These are phyloP conservation scores for Eubucco bourcierii DNA, from an alignment of 2,113 vertebrate species.

Conservation along the genomic window DNA sequence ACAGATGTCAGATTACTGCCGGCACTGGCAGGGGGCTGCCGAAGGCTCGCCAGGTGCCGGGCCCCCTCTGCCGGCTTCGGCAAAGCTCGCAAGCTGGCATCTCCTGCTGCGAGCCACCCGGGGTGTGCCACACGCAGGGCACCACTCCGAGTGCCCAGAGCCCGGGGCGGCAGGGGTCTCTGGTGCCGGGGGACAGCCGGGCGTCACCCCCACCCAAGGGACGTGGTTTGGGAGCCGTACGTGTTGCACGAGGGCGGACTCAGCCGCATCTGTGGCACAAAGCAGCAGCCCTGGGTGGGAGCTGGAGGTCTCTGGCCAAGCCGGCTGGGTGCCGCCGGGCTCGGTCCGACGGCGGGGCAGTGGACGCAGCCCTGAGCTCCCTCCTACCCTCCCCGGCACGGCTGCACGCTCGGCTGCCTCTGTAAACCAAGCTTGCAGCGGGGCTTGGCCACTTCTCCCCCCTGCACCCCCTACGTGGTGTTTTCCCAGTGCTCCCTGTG, in stretches of 20 bases:
- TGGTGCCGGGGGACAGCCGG: accelerated
- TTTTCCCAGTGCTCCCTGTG: neutral
- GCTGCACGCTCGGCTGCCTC: neutral
- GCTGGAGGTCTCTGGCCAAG: neutral
- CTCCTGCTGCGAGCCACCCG: neutral
- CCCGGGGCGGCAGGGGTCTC: neutral
- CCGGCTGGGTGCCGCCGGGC: accelerated
- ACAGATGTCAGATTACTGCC: conserved; percentile 4
- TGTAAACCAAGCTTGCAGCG: neutral
- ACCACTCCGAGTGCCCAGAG: neutral
- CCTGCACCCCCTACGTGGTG: accelerated
- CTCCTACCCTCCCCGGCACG: neutral
- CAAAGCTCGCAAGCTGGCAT: neutral
- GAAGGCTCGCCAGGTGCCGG: neutral
- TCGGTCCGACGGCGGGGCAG: neutral
- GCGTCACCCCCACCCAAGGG: neutral
- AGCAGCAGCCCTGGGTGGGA: accelerated
- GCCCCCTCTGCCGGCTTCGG: conserved; percentile 63
- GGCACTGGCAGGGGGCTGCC: neutral
- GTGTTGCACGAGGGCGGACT: accelerated
- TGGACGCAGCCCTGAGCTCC: neutral
- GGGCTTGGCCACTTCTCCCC: neutral
- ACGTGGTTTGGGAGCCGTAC: accelerated
- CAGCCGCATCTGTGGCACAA: accelerated
- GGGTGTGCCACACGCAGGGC: neutral